Base-by-base conservation (phyloP, 2,113 vertebrate genomes). In the Panthera tigris region DNA sequence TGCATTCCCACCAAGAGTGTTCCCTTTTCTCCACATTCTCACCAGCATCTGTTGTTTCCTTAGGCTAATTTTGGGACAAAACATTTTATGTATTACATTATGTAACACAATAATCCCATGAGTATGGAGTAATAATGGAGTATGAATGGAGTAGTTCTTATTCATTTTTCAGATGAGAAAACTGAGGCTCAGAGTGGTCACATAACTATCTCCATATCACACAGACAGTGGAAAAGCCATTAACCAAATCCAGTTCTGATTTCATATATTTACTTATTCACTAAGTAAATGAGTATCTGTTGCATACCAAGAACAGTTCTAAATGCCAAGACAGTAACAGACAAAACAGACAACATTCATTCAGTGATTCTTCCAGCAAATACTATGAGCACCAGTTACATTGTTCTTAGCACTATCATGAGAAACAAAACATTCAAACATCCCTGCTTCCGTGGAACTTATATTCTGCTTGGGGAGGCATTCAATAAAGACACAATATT, bases 391-490 rank as follows among this genome's bases (percentile, higher is more conserved):
- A 81, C 13, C 41, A 73, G 5, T 73, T 83, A 63, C 5, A 69
- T 52, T 90, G 33, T 74, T 90, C 50, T 87, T 92, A 19, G n/a
- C 10, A 65, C 69, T 50, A 79, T 25, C 41, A 83, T 36, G 7
- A 7, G 13, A 74, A 92, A 66, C 31, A 96, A 93, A 97, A 81
- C 27, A 90, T 39, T 65, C 89, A 93, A 73, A 93, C 13, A 91
- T 73, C 86, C 5, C 55, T 73, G 14, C 25, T 41, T 91, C 45
- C 21, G 50, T 52, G 7, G 13, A 84, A 92, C 6, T 65, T 80
- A 48, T 61, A 92, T 71, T 65, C 39, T 33, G 9, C 4, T 45
- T 61, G 25, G 41, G 45, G 31, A 86, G 36, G 89, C 15, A 88
- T 33, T 71, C 1, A 82, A 23, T 78, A 97, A 79, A 74, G 45